Percentiles rank a stretch among this genome's conserved stretches.
Evolutionary conservation across 2,888 invertebrate species (phyloP).

Genomic region (Nephrotoma flavescens): DNA sequence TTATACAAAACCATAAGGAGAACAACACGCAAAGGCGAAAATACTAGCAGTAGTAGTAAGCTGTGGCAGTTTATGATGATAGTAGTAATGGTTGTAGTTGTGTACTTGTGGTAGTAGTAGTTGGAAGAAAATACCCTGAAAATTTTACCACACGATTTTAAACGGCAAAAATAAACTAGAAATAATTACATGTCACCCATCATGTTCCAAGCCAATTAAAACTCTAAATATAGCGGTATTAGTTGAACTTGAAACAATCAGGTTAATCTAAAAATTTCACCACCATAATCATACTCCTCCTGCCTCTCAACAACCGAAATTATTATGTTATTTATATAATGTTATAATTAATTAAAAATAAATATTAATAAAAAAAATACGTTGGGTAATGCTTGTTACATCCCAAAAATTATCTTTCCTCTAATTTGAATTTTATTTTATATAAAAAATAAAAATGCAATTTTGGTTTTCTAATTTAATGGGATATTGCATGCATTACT

Average conservation of each 20-base stretch:
- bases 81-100: constrained; percentile 8
- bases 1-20: neutral
- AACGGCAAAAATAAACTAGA: neutral
- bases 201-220: neutral
- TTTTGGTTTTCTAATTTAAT: constrained; percentile 3
- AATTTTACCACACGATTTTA: constrained; percentile 15
- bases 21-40: constrained; percentile 6
- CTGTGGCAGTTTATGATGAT: constrained; percentile 10
- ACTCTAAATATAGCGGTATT: neutral
- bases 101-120: constrained; percentile 13
- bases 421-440: neutral
- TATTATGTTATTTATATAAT: neutral
- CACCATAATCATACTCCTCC: neutral
- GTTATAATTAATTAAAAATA: neutral
- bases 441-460: constrained; percentile 7
- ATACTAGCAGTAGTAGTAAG: constrained; percentile 2
- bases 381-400: constrained; percentile 1
- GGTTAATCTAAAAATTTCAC: neutral
- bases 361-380: neutral
- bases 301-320: neutral
- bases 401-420: neutral
- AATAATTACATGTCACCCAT: neutral
- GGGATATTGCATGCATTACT: neutral
- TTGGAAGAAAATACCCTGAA: constrained; percentile 15
- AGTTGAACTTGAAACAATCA: neutral